Evolutionary conservation across 2,113 vertebrate genomes (phyloP).

Genomic region (Columba livia): DNA sequence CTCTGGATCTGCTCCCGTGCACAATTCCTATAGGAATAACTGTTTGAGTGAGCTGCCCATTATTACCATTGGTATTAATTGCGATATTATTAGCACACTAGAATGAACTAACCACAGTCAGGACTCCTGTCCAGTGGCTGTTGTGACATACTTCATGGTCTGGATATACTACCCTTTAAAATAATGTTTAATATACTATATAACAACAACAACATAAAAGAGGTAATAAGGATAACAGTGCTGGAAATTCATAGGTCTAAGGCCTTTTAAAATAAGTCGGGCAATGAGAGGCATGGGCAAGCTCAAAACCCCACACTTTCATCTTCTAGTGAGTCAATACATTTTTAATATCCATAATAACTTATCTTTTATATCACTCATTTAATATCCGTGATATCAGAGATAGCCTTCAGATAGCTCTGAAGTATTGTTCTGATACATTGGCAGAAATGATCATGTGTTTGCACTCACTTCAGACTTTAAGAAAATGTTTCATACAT

Average conservation of each 20-base stretch:
- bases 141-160: background rate
- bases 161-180: background rate
- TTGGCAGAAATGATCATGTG: background rate
- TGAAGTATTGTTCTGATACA: background rate
- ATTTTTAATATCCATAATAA: background rate
- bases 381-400: background rate
- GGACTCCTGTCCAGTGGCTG: accelerated
- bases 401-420: background rate
- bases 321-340: background rate
- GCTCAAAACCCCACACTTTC: background rate
- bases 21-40: background rate
- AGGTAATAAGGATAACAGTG: background rate
- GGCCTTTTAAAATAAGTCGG: background rate
- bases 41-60: background rate
- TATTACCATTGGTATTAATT: background rate
- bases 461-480: background rate
- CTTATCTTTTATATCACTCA: background rate
- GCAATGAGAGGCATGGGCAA: background rate
- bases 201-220: background rate
- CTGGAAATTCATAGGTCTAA: background rate
- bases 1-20: background rate
- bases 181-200: background rate
- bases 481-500: background rate
- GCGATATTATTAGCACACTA: background rate
- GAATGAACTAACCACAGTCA: background rate